phyloP scores from a whole-genome alignment of 2,888 invertebrate species.

The Barypeithes pellucidus region DNA sequence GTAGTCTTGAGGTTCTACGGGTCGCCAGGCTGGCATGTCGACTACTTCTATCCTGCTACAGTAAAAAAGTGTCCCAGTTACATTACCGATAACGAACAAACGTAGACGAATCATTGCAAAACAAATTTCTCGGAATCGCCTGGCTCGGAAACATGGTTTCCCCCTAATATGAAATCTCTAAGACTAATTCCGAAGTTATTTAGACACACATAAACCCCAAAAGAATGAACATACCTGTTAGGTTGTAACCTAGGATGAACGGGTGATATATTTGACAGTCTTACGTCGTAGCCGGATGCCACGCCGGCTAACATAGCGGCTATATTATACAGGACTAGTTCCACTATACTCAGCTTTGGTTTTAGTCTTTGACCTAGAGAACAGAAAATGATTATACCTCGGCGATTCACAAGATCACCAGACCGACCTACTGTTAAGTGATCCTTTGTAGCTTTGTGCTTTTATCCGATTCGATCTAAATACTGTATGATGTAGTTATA shows the following conservation, averaged over 20 bases:
- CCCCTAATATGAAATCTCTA: no score
- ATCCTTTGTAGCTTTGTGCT: no score
- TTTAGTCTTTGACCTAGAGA: conserved; percentile 72
- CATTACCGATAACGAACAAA: no score
- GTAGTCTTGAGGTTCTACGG: conserved; percentile 71
- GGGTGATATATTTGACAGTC: conserved; percentile 89
- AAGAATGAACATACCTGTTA: conserved; percentile 72
- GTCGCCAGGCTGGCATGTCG: conserved; percentile 68
- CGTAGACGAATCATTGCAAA: no score
- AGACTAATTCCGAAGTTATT: no score
- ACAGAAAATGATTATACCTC: not conserved
- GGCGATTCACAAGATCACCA: no score
- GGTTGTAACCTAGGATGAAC: conserved; percentile 87
- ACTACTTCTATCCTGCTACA: conserved; percentile 63
- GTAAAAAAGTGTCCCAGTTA: no score
- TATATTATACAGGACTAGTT: conserved; percentile 90
- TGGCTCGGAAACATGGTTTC: no score
- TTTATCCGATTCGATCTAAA: no score
- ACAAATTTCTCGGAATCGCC: no score
- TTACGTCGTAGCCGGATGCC: conserved; percentile 93
- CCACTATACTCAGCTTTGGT: conserved; percentile 83
- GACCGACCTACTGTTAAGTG: no score
- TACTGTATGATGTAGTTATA: not conserved
- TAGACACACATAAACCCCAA: not conserved
- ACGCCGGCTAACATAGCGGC: conserved; percentile 93